A percentile compares a stretch with the other conserved stretches of the same genome.
These are phyloP conservation scores for Pissodes strobi DNA, from an alignment of 1,140 invertebrate species.

Conservation along the genomic window DNA sequence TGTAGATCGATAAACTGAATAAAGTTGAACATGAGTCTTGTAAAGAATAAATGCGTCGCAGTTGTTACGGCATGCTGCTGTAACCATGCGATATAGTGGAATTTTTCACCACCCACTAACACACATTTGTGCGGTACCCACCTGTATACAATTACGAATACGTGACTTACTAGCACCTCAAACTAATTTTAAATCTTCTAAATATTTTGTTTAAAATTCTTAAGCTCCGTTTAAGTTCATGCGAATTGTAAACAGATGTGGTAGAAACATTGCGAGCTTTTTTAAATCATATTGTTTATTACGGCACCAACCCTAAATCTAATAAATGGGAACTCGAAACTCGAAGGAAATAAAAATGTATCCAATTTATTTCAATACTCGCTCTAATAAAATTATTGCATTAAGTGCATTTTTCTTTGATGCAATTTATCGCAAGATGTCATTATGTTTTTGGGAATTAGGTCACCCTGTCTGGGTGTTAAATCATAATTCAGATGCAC, in stretches of 20 bases:
- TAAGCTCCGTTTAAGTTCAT: neutral
- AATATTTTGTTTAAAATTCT: neutral
- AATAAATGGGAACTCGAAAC: neutral
- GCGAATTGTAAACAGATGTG: neutral
- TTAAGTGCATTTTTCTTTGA: constrained; percentile 14
- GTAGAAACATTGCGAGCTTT: too few relatives aligned
- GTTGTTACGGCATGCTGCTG: too few relatives aligned
- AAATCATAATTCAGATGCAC: neutral
- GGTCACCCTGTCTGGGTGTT: constrained; percentile 13
- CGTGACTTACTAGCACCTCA: constrained; percentile 5
- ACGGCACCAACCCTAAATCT: too few relatives aligned
- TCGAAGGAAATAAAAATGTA: neutral
- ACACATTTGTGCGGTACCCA: neutral
- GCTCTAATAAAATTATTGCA: neutral
- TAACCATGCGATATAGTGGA: too few relatives aligned
- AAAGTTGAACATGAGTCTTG: too few relatives aligned
- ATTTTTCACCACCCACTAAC: constrained; percentile 7
- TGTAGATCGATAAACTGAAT: too few relatives aligned
- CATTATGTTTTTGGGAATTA: constrained; percentile 22
- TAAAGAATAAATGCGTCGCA: too few relatives aligned
- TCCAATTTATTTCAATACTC: neutral
- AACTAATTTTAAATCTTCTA: neutral
- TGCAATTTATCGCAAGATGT: constrained; percentile 14
- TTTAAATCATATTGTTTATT: too few relatives aligned
- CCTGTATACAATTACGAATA: neutral